A percentile compares a stretch with the other conserved stretches of the same genome.
Conservation (phyloP, 2,888 invertebrate genomes). For the Sinopyrophorus schimmeli region DNA sequence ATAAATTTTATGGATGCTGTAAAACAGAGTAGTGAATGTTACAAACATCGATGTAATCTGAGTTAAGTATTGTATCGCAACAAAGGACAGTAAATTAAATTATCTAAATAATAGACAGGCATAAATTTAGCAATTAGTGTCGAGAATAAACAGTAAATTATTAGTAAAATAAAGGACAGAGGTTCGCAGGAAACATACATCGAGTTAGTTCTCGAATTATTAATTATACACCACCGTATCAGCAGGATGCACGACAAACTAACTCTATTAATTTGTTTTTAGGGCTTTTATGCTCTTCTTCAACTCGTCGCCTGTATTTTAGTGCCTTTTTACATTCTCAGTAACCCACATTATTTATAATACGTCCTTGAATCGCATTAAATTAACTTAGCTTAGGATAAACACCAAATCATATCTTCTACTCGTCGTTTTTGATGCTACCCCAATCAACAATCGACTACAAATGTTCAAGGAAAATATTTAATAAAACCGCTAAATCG, state of each 20-base stretch:
- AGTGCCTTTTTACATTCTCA: too few relatives aligned
- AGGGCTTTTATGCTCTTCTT: constrained; percentile 16
- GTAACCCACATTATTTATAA: too few relatives aligned
- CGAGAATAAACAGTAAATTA: constrained; percentile 34
- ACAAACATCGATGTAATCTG: constrained; percentile 19
- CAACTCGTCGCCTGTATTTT: constrained; percentile 11
- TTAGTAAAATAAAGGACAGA: constrained; percentile 32
- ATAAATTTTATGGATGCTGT: constrained; percentile 20
- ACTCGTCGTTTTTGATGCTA: too few relatives aligned
- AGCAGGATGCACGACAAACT: constrained; percentile 19
- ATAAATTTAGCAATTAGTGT: constrained; percentile 34
- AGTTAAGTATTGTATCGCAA: constrained; percentile 22
- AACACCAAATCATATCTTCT: too few relatives aligned
- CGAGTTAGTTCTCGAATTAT: constrained; percentile 28
- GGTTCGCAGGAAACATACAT: constrained; percentile 30
- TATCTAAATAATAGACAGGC: constrained; percentile 32
- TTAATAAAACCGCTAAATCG: too few relatives aligned
- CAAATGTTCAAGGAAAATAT: too few relatives aligned
- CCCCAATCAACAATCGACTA: too few relatives aligned
- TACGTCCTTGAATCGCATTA: too few relatives aligned
- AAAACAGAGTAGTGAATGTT: constrained; percentile 14
- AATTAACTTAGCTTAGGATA: too few relatives aligned
- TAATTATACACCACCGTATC: constrained; percentile 29
- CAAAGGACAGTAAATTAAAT: constrained; percentile 31
- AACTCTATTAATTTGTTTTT: constrained; percentile 27